Conservation (phyloP, 2,888 invertebrate species). For the Ametastegia equiseti region DNA sequence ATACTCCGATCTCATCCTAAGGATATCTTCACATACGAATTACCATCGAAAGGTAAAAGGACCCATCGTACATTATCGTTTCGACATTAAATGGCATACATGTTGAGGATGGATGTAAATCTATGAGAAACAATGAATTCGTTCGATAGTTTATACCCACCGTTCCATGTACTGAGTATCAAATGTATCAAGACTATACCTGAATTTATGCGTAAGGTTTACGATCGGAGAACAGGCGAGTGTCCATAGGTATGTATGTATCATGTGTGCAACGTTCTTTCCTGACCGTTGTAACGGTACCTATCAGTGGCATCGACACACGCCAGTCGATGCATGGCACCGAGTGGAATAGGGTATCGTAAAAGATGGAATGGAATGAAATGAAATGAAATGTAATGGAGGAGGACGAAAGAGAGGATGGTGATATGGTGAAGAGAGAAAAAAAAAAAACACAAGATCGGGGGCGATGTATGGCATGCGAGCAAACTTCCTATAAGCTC, state of each 20-base stretch:
- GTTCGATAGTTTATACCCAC: not conserved
- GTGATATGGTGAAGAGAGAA: not conserved
- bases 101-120: not conserved
- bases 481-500: constrained; percentile 46
- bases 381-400: constrained; percentile 37
- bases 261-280: not conserved
- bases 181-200: not conserved
- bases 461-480: constrained; percentile 40
- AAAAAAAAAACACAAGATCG: too few relatives aligned
- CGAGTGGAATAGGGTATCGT: constrained; percentile 24
- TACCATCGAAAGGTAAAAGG: not conserved
- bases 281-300: not conserved
- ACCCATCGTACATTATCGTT: not conserved
- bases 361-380: constrained; percentile 33
- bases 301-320: constrained; percentile 19
- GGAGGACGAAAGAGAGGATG: not conserved
- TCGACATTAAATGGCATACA: too few relatives aligned
- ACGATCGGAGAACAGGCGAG: constrained; percentile 20
- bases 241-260: not conserved
- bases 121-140: not conserved
- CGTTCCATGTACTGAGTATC: not conserved
- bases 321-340: constrained; percentile 18
- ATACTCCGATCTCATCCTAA: not conserved
- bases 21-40: not conserved
- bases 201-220: constrained; percentile 12